Percentiles rank a stretch among this genome's conserved stretches.
These are phyloP conservation scores for Monomorium pharaonis DNA, from an alignment of 1,140 invertebrate genomes.

Conservation along the genomic window DNA sequence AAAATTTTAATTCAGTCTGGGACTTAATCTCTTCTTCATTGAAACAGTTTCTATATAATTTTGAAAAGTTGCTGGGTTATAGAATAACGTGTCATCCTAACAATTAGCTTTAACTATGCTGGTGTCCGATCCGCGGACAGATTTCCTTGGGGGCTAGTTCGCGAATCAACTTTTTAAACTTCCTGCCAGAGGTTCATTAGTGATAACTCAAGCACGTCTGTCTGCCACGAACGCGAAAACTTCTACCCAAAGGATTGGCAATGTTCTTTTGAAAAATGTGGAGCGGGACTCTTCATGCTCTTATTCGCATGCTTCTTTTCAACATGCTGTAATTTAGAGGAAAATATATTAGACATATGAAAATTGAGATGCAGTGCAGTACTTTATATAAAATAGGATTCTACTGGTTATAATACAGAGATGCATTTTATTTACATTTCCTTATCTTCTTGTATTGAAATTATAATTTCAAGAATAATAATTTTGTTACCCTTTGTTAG, in stretches of 20 bases:
- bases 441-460: neutral
- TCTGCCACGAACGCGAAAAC: conserved; percentile 58
- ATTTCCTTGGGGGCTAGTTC: conserved; percentile 76
- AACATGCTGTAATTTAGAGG: conserved; percentile 39
- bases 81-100: conserved; percentile 38
- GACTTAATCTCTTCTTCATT: neutral
- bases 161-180: conserved; percentile 77
- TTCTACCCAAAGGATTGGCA: conserved; percentile 52
- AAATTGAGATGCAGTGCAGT: neutral
- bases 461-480: neutral
- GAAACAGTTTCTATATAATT: conserved; percentile 48
- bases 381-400: neutral
- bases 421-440: neutral
- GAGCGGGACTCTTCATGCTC: conserved; percentile 38
- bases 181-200: conserved; percentile 72
- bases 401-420: neutral
- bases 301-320: conserved; percentile 55
- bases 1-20: conserved; percentile 1
- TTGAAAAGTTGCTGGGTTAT: conserved; percentile 29
- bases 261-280: conserved; percentile 63
- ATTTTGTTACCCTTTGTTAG: neutral
- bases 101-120: conserved; percentile 52
- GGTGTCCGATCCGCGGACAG: conserved; percentile 61
- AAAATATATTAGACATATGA: conserved; percentile 5
- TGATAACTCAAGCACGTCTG: conserved; percentile 71